Base-by-base conservation (phyloP, 2,888 invertebrate species). In the Philaethria dido region DNA sequence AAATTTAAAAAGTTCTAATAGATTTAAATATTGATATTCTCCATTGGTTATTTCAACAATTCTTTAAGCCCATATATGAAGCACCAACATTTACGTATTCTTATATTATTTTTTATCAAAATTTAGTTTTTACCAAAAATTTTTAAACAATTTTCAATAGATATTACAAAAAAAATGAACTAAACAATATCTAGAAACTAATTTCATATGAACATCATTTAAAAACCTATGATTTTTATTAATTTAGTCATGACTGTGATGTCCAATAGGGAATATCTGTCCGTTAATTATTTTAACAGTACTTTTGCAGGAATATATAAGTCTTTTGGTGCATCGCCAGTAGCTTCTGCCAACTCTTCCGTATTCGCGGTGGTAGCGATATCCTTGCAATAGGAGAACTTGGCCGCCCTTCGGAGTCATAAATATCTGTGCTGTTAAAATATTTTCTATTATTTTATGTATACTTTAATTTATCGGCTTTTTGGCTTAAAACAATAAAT, bases 321-420 rank as follows among this genome's bases (percentile, higher is more conserved):
- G 63, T 62, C 86, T 77, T 67, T 84, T 87, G 0, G 80, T 78
- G 61, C 88, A 88, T 1, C 88, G 76, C 88, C 87, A 88, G 72
- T 83, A 85, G 62, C 88, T 88, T 14, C 77, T 77, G 5, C 69
- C 62, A 0, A 76, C 77, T n/a, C 80, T 81, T 0, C 79, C 81
- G 47, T 87, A 86, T 44, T 86, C 84, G 6, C 81, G 77, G 67
- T 86, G 79, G 71, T 83, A 88, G 0, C 84, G 78, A 64, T 86
- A 74, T 0, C 83, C 83, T 1, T 73, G 72, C 14, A 84, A 73
- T 6, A 84, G 2, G 8, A 88, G 70, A 2, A 86, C 80, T 71
- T 84, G 80, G 0, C 82, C 83, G 11, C 88, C 88, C 72, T 83
- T 86, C 0, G 73, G 52, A 2, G 85, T 86, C 0, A 75, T 74